Conservation (phyloP, 1,140 invertebrate genomes). For the Drosophila pallidifrons region DNA sequence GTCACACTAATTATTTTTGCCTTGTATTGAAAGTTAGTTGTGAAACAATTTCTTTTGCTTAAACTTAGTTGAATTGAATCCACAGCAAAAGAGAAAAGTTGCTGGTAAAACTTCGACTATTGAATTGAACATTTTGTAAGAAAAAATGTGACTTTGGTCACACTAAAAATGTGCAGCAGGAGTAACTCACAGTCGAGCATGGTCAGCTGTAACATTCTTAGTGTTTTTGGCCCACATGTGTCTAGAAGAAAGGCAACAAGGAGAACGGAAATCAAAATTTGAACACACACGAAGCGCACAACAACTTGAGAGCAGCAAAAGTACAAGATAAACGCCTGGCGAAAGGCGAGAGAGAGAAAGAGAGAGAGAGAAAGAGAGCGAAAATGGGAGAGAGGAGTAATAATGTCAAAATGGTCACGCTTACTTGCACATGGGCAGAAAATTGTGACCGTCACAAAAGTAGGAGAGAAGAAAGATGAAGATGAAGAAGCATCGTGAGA, state of each 20-base stretch:
- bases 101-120: too few relatives aligned
- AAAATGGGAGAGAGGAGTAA: conserved; percentile 22
- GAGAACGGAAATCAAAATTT: conserved; percentile 64
- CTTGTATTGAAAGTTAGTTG: too few relatives aligned
- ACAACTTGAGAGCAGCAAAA: neutral
- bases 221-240: conserved; percentile 54
- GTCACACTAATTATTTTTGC: too few relatives aligned
- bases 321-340: too few relatives aligned
- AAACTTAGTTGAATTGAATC: too few relatives aligned
- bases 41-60: too few relatives aligned
- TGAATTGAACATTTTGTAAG: too few relatives aligned
- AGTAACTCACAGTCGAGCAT: too few relatives aligned
- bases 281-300: conserved; percentile 62
- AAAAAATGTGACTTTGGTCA: too few relatives aligned
- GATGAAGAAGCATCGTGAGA: conserved; percentile 57
- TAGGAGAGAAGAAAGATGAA: conserved; percentile 5
- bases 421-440: conserved; percentile 66
- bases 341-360: neutral
- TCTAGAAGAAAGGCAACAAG: conserved; percentile 35
- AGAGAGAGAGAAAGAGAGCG: neutral
- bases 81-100: too few relatives aligned
- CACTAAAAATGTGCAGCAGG: too few relatives aligned
- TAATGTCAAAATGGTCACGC: conserved; percentile 79
- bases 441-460: conserved; percentile 27
- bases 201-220: too few relatives aligned